Evolutionary conservation across 2,113 vertebrate genomes (phyloP).

Genomic region (Xyliphius kryptos): DNA sequence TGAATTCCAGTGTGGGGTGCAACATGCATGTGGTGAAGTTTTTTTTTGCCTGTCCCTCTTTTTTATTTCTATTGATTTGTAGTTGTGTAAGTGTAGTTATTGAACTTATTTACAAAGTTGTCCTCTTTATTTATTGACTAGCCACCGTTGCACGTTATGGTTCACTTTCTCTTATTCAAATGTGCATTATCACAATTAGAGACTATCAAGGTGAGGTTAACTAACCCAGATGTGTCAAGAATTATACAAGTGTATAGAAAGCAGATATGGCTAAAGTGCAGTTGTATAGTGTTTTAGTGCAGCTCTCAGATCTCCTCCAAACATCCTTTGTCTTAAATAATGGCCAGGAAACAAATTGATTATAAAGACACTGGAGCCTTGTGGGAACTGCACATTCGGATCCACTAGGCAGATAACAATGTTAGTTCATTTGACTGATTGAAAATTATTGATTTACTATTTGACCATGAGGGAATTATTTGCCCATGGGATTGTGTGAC

Average conservation of each 20-base stretch:
- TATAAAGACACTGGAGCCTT: slow-evolving; percentile 22
- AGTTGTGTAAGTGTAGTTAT: neutral
- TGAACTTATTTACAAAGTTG: neutral
- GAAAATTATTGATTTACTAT: slow-evolving; percentile 42
- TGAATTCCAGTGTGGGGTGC: too few relatives aligned
- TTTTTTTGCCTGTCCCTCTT: neutral
- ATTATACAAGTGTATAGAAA: neutral
- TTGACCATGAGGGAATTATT: slow-evolving; percentile 2
- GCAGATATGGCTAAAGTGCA: neutral
- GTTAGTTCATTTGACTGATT: slow-evolving; percentile 42
- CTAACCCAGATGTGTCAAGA: neutral
- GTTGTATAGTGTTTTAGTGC: neutral
- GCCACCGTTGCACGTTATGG: neutral
- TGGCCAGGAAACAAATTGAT: slow-evolving; percentile 31
- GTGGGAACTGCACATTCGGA: slow-evolving; percentile 35
- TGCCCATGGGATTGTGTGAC: neutral
- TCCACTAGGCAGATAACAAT: slow-evolving; percentile 27
- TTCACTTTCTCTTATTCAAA: neutral
- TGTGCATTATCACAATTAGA: neutral
- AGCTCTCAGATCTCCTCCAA: neutral
- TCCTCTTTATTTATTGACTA: neutral
- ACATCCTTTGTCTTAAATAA: slow-evolving; percentile 37
- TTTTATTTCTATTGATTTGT: neutral
- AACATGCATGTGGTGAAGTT: too few relatives aligned
- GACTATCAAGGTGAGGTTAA: neutral